These are phyloP conservation scores for Labeo catla DNA, from an alignment of 2,113 vertebrate genomes.

Conservation along the genomic window DNA sequence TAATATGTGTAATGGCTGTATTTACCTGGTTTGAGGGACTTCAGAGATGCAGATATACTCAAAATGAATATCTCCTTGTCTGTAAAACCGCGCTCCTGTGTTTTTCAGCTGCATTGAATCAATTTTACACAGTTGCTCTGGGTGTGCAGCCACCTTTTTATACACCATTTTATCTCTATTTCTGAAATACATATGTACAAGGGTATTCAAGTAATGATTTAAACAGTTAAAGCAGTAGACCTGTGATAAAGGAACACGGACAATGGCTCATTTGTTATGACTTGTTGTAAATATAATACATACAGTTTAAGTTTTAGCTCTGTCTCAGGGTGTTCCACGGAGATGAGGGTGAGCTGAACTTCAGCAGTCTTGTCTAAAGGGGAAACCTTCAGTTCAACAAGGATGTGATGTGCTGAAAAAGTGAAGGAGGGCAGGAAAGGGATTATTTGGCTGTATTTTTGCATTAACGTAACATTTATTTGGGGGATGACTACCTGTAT, in stretches of 20 bases:
- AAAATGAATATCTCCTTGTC: slow-evolving; percentile 72
- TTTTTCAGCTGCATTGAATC: slow-evolving; percentile 71
- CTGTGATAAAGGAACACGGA: not conserved
- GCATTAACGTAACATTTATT: not conserved
- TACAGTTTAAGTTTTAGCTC: slow-evolving; percentile 70
- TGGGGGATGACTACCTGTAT: too few relatives aligned
- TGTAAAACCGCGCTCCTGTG: slow-evolving; percentile 71
- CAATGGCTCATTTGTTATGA: not conserved
- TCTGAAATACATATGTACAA: slow-evolving; percentile 61
- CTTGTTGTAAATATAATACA: slow-evolving; percentile 48
- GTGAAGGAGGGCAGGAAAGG: not conserved
- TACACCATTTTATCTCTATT: slow-evolving; percentile 59
- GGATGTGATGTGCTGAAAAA: slow-evolving; percentile 73
- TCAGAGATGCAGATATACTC: slow-evolving; percentile 72
- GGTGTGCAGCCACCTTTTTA: slow-evolving; percentile 67
- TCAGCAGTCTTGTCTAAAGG: slow-evolving; percentile 66
- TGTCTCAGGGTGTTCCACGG: slow-evolving; percentile 46
- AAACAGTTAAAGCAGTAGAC: slow-evolving; percentile 11
- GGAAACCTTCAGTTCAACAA: slow-evolving; percentile 72
- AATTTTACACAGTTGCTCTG: slow-evolving; percentile 67
- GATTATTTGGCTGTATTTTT: not conserved
- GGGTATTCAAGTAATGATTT: not conserved
- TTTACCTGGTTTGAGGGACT: slow-evolving; percentile 66
- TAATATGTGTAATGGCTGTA: not conserved
- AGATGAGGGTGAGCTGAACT: slow-evolving; percentile 70